Evolutionary conservation across 2,113 vertebrate species (phyloP).

Genomic region (Triplophysa rosa): DNA sequence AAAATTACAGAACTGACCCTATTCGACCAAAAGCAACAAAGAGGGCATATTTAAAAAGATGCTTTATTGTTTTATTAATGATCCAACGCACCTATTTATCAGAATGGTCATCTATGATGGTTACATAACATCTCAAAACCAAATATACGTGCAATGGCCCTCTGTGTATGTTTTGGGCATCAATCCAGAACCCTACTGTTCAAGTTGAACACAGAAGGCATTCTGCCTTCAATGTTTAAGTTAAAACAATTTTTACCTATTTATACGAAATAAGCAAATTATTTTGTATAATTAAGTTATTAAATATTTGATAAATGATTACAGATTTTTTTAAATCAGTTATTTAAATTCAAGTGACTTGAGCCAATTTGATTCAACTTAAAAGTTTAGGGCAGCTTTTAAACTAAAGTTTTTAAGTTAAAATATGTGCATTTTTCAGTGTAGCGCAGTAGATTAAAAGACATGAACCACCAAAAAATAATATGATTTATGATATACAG

Average conservation of each 20-base stretch:
- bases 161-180: background rate
- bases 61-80: constrained; percentile 73
- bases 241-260: too few relatives aligned
- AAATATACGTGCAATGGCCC: background rate
- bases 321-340: too few relatives aligned
- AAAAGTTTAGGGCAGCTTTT: too few relatives aligned
- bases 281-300: too few relatives aligned
- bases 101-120: constrained; percentile 13
- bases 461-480: constrained; percentile 25
- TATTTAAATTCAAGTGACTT: too few relatives aligned
- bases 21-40: constrained; percentile 64
- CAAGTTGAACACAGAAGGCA: background rate
- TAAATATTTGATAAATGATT: too few relatives aligned
- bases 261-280: too few relatives aligned
- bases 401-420: too few relatives aligned
- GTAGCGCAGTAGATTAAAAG: background rate
- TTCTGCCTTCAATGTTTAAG: too few relatives aligned
- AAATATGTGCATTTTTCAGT: background rate
- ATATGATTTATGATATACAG: background rate
- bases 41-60: constrained; percentile 63
- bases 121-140: constrained; percentile 31
- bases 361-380: too few relatives aligned
- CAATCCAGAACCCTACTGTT: background rate
- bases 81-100: constrained; percentile 41
- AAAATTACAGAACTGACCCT: constrained; percentile 55